Percentiles rank a stretch among this genome's conserved stretches.
These are phyloP conservation scores for Aradus depressus DNA, from an alignment of 2,888 invertebrate species.

Conservation along the genomic window DNA sequence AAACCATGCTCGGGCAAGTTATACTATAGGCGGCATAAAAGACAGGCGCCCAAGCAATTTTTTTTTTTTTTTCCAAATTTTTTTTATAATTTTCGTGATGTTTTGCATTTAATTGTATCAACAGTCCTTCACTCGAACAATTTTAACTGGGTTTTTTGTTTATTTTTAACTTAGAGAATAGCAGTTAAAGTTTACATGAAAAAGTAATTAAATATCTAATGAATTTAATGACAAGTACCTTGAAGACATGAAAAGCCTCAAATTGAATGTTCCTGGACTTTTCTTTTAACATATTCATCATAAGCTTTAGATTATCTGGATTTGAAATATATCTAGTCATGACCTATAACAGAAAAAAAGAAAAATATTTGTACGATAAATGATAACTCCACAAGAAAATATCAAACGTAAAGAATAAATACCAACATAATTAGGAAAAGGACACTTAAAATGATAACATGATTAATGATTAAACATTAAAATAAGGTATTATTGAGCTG, in stretches of 20 bases:
- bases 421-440: too few species aligned
- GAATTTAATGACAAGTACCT: constrained; percentile 48
- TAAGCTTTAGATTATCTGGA: constrained; percentile 97
- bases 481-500: too few species aligned
- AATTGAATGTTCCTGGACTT: constrained; percentile 99
- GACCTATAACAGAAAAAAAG: constrained; percentile 43
- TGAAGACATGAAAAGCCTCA: constrained; percentile 99
- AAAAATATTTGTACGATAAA: neutral
- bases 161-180: neutral
- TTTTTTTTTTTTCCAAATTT: too few species aligned
- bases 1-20: neutral
- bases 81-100: too few species aligned
- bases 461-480: neutral
- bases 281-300: constrained; percentile 99
- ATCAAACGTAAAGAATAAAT: too few species aligned
- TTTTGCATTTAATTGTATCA: too few species aligned
- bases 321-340: constrained; percentile 98
- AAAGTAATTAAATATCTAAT: neutral
- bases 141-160: neutral
- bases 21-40: neutral
- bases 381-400: too few species aligned
- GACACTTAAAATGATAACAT: too few species aligned
- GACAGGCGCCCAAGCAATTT: too few species aligned
- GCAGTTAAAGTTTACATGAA: neutral
- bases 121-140: too few species aligned